These are phyloP conservation scores for Ochropleura leucogaster DNA, from an alignment of 2,888 invertebrate genomes.

Conservation along the genomic window DNA sequence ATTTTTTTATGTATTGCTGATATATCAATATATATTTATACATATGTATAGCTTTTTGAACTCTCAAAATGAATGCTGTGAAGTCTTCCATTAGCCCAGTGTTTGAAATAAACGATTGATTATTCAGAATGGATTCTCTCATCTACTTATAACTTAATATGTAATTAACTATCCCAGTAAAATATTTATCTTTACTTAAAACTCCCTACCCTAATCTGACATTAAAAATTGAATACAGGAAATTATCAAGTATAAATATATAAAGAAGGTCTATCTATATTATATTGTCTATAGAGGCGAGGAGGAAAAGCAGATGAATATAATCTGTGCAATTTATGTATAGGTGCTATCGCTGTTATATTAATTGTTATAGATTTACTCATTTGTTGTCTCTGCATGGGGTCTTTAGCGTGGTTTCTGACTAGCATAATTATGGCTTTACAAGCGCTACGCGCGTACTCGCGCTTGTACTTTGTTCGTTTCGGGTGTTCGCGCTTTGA, in stretches of 20 bases:
- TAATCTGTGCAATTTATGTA: slow-evolving; percentile 39
- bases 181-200: slow-evolving; percentile 1
- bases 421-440: background rate
- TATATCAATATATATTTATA: background rate
- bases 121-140: background rate
- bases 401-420: background rate
- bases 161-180: slow-evolving; percentile 23
- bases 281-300: background rate
- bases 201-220: background rate
- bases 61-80: background rate
- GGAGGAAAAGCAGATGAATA: slow-evolving; percentile 8
- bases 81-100: background rate
- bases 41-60: slow-evolving; percentile 8
- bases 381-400: background rate
- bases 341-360: slow-evolving; percentile 36
- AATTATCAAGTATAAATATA: background rate
- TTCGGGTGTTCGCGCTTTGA: background rate
- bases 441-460: background rate
- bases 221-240: slow-evolving; percentile 1
- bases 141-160: background rate
- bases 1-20: slow-evolving; percentile 3
- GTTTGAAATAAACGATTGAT: background rate
- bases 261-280: slow-evolving; percentile 15
- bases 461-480: background rate
- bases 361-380: slow-evolving; percentile 20